phyloP scores from a whole-genome alignment of 1,140 invertebrate genomes.

The Saccostrea echinata region DNA sequence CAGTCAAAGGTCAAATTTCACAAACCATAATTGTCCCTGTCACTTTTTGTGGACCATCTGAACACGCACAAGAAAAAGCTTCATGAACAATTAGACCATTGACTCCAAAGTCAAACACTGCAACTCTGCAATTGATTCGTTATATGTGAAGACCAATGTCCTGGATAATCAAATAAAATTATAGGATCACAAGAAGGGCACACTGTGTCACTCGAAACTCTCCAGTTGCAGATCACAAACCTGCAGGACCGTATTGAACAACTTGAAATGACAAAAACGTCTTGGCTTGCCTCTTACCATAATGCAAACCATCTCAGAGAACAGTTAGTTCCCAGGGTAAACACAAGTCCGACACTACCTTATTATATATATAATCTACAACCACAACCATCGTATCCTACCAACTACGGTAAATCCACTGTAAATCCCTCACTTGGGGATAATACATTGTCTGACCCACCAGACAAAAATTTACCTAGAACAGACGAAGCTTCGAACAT shows the following conservation, averaged over 20 bases:
- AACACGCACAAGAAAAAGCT: no score
- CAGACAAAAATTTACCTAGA: no score
- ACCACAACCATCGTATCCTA: not conserved
- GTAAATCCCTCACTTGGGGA: no score
- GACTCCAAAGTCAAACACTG: conserved; percentile 19
- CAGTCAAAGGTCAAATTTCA: no score
- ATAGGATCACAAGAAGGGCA: not conserved
- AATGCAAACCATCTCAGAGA: not conserved
- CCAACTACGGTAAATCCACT: not conserved
- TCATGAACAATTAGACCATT: not conserved
- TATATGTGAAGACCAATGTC: not conserved
- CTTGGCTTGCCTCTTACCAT: not conserved
- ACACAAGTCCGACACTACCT: not conserved
- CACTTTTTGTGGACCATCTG: no score
- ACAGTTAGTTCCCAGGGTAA: not conserved
- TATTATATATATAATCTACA: no score
- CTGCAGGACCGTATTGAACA: not conserved
- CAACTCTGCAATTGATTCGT: not conserved
- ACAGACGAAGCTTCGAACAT: no score
- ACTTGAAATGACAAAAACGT: not conserved
- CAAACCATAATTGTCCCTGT: no score
- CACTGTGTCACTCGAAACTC: not conserved
- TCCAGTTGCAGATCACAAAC: not conserved
- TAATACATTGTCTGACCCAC: not conserved
- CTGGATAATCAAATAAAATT: not conserved